Base-by-base conservation (phyloP, 2,888 invertebrate genomes). In the Sphaerophoria taeniata region DNA sequence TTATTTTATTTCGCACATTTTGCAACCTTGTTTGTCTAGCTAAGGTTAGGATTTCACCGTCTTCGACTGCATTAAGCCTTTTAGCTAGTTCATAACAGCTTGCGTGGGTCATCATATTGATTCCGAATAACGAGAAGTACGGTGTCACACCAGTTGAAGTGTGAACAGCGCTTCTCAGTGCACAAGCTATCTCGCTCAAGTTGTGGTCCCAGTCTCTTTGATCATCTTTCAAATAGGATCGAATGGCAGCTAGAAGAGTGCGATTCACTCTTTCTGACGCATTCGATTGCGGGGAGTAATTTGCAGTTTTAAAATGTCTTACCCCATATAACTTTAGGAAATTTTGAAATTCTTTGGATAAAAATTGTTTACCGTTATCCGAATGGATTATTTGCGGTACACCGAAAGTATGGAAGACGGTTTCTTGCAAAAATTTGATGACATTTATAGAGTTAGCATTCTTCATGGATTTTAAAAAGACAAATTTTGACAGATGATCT, bases 221-320 rank as follows among this genome's bases (percentile, higher is more conserved):
- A 45, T 87, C 77, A 0, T 76, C 49, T 6, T 87, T 34, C 0
- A 87, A 7, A 16, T 87, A 83, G 0, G 85, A 60, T 4, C 80
- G 49, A 3, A 91, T 88, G 60, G 89, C 89, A 0, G 89, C 89
- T 4, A 89, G 87, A 0, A 90, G 61, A 0, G 89, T 88, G 16
- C 89, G 77, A 69, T 91, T 90, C 0, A 89, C 87, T 0, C 89
- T 73, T 71, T 91, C 91, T 0, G 89, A 89, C 24, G 24, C 24
- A 24, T 24, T 24, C 24, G 24, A 24, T 24, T 63, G 63, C 0
- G 67, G 67, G 12, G 67, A 11, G n/a, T 67, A 67, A 36, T 53
- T 36, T 6, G 49, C 58, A 0, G 87, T 89, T 61, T 82, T 88
- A 0, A 71, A 71, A 4, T 60, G 55, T n/a, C 36, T 6, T 0